Base-by-base conservation (phyloP, 2,113 vertebrate species). In the Elachura formosa region DNA sequence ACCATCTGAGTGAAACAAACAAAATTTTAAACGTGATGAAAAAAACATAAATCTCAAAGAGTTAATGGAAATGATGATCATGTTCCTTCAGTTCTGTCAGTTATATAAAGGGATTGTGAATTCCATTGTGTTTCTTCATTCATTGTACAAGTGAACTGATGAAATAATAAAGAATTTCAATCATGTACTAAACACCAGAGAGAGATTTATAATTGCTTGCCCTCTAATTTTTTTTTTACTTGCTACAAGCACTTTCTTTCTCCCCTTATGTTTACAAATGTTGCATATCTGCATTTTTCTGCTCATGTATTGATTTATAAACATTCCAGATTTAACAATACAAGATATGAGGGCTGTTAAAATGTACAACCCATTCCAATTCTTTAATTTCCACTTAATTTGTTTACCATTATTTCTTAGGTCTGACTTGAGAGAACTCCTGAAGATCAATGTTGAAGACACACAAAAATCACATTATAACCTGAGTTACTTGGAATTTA, bases 141-240 rank as follows among this genome's bases (percentile, higher is more conserved):
- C 31, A 59, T 5, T 43, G 26, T 22, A 26, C 34, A 77, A 63
- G 49, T 41, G 1, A 84, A 9, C 14, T 76, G 67, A 66, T 52
- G n/a, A 93, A 59, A 80, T n/a, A 68, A 80, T 52, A 51, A 76
- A 61, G 45, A 84, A 91, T 61, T 51, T 61, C 24, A 61, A 41
- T 76, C 13, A 22, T 12, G 5, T 67, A 49, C 45, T 55, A 75
- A 68, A 62, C 22, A 73, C 6, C 14, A 61, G 68, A 73, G 19
- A 71, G 45, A 36, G 5, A 12, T 19, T 86, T 80, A 41, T 41
- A 82, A 41, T 21, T 83, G 11, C 6, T 48, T 54, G 29, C 3
- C 12, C 67, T n/a, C 24, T 67, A 38, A 9, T 33, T 25, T 67
- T 36, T 55, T 40, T 58, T 58, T 62, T 63, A 14, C 36, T 59